A percentile compares a stretch with the other conserved stretches of the same genome.
These are phyloP conservation scores for Cerceris ruficornis DNA, from an alignment of 2,888 invertebrate species.

Conservation along the genomic window DNA sequence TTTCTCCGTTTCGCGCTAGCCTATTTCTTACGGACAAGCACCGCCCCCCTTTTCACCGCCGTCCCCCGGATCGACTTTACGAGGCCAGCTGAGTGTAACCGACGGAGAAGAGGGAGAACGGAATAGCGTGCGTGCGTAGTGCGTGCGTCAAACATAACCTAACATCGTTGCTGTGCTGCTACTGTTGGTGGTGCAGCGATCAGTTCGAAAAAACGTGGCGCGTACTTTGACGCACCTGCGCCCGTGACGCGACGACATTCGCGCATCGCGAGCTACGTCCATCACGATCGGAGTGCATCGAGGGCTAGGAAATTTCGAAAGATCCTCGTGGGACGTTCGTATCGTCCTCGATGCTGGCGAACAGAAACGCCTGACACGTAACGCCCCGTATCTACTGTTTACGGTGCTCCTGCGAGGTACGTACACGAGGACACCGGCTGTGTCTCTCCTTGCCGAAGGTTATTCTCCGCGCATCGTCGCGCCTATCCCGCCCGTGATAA, in stretches of 20 bases:
- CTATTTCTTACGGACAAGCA: conserved; percentile 48
- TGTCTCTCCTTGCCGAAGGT: conserved; percentile 1
- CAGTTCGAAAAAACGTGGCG: conserved; percentile 23
- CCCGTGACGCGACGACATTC: conserved; percentile 1
- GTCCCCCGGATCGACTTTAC: conserved; percentile 41
- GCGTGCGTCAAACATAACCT: conserved; percentile 57
- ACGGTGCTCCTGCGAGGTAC: conserved; percentile 1
- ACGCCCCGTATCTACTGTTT: conserved; percentile 16
- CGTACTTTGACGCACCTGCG: conserved; percentile 9
- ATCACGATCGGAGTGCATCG: conserved; percentile 7
- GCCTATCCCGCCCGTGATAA: conserved; percentile 18
- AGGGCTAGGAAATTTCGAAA: conserved; percentile 2
- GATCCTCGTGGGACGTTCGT: not conserved
- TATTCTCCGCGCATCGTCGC: conserved; percentile 19
- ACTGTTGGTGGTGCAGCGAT: conserved; percentile 15
- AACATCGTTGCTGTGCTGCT: conserved; percentile 19
- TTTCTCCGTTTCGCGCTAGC: conserved; percentile 48
- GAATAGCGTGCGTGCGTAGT: conserved; percentile 48
- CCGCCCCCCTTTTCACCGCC: conserved; percentile 43
- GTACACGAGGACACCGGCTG: conserved; percentile 7
- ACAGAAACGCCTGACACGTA: conserved; percentile 24
- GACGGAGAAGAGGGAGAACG: conserved; percentile 56
- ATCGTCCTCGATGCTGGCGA: not conserved
- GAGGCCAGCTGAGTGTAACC: conserved; percentile 60
- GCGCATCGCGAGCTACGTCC: conserved; percentile 4